Evolutionary conservation across 1,140 invertebrate genomes (phyloP), one percentile per base, ranked within the genome.

Genomic region (Drosophila sp.): DNA sequence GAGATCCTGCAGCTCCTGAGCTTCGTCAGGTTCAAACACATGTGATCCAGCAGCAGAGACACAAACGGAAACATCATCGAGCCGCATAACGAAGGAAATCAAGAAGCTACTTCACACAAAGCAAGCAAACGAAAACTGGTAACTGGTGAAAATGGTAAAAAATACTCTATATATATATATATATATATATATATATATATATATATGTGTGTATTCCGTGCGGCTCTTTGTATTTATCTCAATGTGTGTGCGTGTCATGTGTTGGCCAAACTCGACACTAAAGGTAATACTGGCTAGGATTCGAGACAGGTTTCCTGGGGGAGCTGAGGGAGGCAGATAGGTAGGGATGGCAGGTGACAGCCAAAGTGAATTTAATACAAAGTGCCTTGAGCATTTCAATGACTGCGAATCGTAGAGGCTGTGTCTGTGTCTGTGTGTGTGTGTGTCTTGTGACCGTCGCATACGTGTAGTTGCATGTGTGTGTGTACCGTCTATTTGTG

Each of bases 301-400:
- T 40, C 11, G 11, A 51, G 56, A 21, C 56, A 61, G 32, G 13
- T 9, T 9, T 11, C 27, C 9, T 5, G 32, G 11, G 41, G 29
- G 6, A 41, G 53, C n/a, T n/a, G 25, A 8, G 40, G 34, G 21
- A 4, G 1, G 4, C 21, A 2, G 21, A 21, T 4, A 25, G 9
- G 7, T n/a, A 14, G 32, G 25, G 29, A 41, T 59, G 69, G 58
- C 74, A 79, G 74, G 76, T 76, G 76, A 78, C 76, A 76, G 71
- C 70, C 70, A 79, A 79, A 79, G 77, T 79, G 77, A 79, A 79
- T 79, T 79, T 77, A 77, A 79, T 73, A 79, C 63, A 79, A 77
- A 77, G 70, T 77, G 74, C 74, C 70, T 69, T 41, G 57, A 72
- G 76, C 73, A 76, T 78, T 78, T 78, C 73, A 76, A 78, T 72